Evolutionary conservation across 1,140 invertebrate species (phyloP).

Genomic region (Drosophila burlai): DNA sequence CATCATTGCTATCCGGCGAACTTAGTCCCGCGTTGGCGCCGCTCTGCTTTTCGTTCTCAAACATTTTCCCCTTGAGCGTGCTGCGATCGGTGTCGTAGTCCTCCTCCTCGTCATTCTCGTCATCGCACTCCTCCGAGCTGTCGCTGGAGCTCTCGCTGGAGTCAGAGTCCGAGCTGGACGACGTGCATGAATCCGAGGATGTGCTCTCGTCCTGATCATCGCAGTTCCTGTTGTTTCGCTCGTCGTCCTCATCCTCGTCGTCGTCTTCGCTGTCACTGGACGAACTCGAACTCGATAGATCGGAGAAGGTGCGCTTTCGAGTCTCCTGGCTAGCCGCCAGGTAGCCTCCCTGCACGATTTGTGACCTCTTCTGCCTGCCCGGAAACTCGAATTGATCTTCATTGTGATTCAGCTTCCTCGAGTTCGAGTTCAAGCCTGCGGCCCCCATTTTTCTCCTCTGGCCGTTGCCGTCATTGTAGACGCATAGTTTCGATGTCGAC

Average conservation of each 20-base stretch:
- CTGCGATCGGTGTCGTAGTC: slow-evolving; percentile 78
- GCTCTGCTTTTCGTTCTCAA: slow-evolving; percentile 65
- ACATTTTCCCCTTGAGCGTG: slow-evolving; percentile 75
- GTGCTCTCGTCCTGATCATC: slow-evolving; percentile 80
- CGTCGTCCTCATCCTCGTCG: slow-evolving; percentile 79
- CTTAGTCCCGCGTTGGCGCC: slow-evolving; percentile 38
- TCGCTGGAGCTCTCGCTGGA: slow-evolving; percentile 81
- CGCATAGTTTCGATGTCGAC: slow-evolving; percentile 65
- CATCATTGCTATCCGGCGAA: slow-evolving; percentile 44
- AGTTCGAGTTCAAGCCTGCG: slow-evolving; percentile 31
- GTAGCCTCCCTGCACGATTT: slow-evolving; percentile 49
- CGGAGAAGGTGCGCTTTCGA: slow-evolving; percentile 76
- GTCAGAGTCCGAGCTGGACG: slow-evolving; percentile 85
- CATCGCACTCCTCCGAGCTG: slow-evolving; percentile 81
- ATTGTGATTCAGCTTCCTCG: slow-evolving; percentile 28
- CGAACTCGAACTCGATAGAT: slow-evolving; percentile 77
- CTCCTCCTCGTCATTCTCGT: slow-evolving; percentile 75
- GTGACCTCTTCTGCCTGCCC: slow-evolving; percentile 55
- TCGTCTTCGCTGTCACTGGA: slow-evolving; percentile 83
- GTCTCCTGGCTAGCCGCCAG: slow-evolving; percentile 49
- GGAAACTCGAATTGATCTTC: slow-evolving; percentile 53
- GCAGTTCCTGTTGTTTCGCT: slow-evolving; percentile 60
- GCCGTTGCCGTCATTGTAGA: slow-evolving; percentile 42
- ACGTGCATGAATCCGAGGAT: slow-evolving; percentile 83
- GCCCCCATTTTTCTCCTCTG: slow-evolving; percentile 51